Percentiles rank a stretch among this genome's conserved stretches.
Conservation (phyloP, 1,140 invertebrate genomes). For the Globodera ellingtonae region DNA sequence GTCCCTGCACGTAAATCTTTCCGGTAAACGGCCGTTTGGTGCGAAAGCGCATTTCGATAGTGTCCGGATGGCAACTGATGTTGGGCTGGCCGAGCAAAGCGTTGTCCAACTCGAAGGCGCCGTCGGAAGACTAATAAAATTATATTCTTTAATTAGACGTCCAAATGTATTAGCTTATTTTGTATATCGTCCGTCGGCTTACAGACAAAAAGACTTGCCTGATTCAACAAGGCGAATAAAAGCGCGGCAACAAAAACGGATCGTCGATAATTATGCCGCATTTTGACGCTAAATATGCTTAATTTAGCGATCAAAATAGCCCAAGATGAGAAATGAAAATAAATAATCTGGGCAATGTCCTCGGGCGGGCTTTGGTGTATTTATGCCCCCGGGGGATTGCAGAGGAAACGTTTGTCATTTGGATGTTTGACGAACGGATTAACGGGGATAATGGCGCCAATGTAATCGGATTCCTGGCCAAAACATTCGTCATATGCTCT, state of each 20-base stretch:
- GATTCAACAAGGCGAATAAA: background rate
- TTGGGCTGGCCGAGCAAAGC: slow-evolving; percentile 55
- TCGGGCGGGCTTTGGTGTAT: background rate
- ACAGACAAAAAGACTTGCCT: background rate
- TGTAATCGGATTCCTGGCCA: slow-evolving; percentile 1
- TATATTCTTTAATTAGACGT: too few species aligned
- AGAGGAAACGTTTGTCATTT: background rate
- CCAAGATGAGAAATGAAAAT: background rate
- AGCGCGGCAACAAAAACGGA: background rate
- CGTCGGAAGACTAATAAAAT: background rate
- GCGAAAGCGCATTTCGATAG: slow-evolving; percentile 63
- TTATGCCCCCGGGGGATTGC: background rate
- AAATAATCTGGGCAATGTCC: background rate
- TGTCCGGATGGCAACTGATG: slow-evolving; percentile 61
- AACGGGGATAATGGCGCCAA: background rate
- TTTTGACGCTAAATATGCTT: background rate
- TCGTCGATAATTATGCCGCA: background rate
- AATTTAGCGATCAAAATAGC: background rate
- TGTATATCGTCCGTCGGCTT: too few species aligned
- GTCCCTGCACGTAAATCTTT: slow-evolving; percentile 43
- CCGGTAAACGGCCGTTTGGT: slow-evolving; percentile 59
- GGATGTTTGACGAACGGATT: slow-evolving; percentile 1
- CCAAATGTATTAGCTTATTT: too few species aligned
- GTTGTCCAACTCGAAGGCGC: slow-evolving; percentile 51
- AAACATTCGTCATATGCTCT: background rate